Conservation (phyloP, 2,797 vertebrate species). For the Gobionotothen gibberifrons region DNA sequence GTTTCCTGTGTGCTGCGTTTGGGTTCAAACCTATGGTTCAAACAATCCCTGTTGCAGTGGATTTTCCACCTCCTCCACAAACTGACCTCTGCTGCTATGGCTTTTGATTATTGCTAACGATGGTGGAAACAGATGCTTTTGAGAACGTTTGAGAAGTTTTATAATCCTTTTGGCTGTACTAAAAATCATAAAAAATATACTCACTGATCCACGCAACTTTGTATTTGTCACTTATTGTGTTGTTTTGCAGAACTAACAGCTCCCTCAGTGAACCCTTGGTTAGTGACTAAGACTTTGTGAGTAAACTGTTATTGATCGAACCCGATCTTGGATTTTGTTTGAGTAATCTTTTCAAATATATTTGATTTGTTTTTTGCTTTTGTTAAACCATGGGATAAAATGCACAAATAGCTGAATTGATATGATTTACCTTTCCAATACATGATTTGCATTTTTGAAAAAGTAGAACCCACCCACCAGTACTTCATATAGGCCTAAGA, state of each 20-base stretch:
- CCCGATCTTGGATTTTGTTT: not conserved
- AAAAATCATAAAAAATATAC: not conserved
- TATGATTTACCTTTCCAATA: not conserved
- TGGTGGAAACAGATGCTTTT: not conserved
- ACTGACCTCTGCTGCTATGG: not conserved
- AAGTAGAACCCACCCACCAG: not conserved
- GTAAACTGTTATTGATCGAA: not conserved
- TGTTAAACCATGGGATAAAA: not conserved
- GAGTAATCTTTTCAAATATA: not conserved
- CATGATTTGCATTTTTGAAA: not conserved
- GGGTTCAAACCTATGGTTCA: too few species aligned
- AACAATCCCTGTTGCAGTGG: too few species aligned
- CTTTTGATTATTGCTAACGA: not conserved
- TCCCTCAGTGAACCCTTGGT: too few species aligned
- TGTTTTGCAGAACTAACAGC: not conserved
- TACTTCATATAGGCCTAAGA: not conserved
- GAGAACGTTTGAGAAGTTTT: not conserved
- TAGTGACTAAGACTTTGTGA: not conserved
- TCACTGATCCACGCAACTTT: not conserved
- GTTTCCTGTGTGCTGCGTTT: too few species aligned
- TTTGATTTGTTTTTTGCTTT: conserved; percentile 1
- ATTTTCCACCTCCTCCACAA: conserved; percentile 1
- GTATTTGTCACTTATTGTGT: not conserved
- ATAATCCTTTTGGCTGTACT: not conserved
- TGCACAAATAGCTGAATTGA: not conserved